Evolutionary conservation across 2,888 invertebrate species (phyloP), one percentile per base, ranked within the genome.

Genomic region (Cremastinae sp.): DNA sequence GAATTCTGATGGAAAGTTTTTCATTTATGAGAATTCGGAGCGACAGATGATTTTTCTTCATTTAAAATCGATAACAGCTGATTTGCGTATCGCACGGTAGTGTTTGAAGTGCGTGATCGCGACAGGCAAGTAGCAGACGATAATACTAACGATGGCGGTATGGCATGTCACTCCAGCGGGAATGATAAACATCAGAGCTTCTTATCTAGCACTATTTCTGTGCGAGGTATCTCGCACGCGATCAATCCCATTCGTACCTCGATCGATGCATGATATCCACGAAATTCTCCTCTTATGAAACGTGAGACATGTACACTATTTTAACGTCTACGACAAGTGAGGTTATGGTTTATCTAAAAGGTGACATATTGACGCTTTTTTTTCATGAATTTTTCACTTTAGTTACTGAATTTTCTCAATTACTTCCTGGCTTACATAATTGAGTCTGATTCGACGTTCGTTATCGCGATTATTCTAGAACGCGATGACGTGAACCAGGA

Each of bases 281-380:
- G 22, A 59, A 1, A 39, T 12, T 41, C 20, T 37, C 10, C 20
- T 65, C 22, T 14, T 41, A 9, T 14, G 10, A 45, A 22, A 39
- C 43, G 49, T 47, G 22, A 61, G 12, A 59, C 35, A 16, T 20
- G 45, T 64, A 22, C 16, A 14, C 49, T 3, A 59, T 53, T 18
- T 62, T 71, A 28, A 28, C 14, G 39, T 49, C 51, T 9, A 14
- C 37, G 14, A n/a, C 8, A 59, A 65, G 66, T 71, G 71, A 75
- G 75, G 75, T 75, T 71, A 75, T 75, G 75, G 49, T 56, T 35
- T 56, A 55, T 41, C 18, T 65, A 20, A 71, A 61, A 71, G 71
- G 70, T 75, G 43, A 53, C 59, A 51, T 53, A 56, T 74, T 45
- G 37, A 39, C 18, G 18, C 1, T 5, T 20, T 3, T 8, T 70